Base-by-base conservation (phyloP, 2,888 invertebrate genomes). In the Drosophila phalerata region DNA sequence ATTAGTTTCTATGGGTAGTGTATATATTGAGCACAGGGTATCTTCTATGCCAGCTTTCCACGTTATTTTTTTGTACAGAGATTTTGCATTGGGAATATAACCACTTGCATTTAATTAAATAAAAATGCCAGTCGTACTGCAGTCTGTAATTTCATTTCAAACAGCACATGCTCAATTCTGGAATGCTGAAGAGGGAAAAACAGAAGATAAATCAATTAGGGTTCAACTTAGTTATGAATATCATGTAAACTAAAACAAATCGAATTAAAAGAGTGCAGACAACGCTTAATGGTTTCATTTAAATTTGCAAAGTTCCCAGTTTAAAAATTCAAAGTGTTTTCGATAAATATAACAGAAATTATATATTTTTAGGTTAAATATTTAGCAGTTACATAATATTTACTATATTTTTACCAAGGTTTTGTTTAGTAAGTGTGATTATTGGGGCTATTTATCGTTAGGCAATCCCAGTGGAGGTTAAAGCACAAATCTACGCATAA, bases 401-500 rank as follows among this genome's bases (percentile, higher is more conserved):
- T 40, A 15, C 5, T 15, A 15, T 28, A 22, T 37, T 5, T 51
- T 15, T 6, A 22, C 9, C n/a, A 3, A 17, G 13, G 13, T n/a
- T 30, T 38, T 28, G 10, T 58, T 56, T 9, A 47, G 11, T 52
- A 17, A 15, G 30, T 45, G 45, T 37, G 15, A 19, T 32, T 48
- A 38, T 42, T 40, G 49, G 9, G 38, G 38, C 57, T 52, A 43
- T 52, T 37, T 52, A 68, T 60, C 69, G 64, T 78, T 74, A 65
- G 61, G 32, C 49, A 51, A 73, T 69, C 65, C 69, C 64, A 55
- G 48, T 49, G 38, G 75, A 49, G 40, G 60, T 42, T 57, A 47
- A 43, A 45, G 40, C 56, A 52, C 58, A 78, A 63, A 78, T 80
- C 69, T 73, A 81, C 82, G 73, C 82, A 86, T 84, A 84, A 84